A percentile compares a stretch with the other conserved stretches of the same genome.
phyloP scores from a whole-genome alignment of 2,888 invertebrate species.

The Agrochola macilenta region DNA sequence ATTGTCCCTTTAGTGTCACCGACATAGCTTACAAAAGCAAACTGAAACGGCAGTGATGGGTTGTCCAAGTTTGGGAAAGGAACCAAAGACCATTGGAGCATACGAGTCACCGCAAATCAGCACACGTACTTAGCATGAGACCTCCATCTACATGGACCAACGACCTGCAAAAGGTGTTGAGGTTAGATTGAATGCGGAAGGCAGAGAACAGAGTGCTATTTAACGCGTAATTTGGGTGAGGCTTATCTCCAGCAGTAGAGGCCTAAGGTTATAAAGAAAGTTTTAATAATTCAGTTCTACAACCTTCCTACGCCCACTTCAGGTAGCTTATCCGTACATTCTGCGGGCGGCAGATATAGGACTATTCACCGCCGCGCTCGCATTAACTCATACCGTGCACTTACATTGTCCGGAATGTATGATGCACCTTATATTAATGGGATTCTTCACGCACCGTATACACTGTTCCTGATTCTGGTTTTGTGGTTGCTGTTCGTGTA shows the following conservation, averaged over 20 bases:
- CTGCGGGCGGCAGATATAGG: slow-evolving; percentile 67
- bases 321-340: slow-evolving; percentile 69
- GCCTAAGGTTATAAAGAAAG: too few species aligned
- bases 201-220: too few species aligned
- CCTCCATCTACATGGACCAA: too few species aligned
- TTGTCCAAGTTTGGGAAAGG: not conserved
- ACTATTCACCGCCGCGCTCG: slow-evolving; percentile 63
- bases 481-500: slow-evolving; percentile 38
- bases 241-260: not conserved
- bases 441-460: slow-evolving; percentile 65
- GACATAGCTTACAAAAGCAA: not conserved
- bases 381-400: slow-evolving; percentile 69
- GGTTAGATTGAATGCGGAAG: too few species aligned
- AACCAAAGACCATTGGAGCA: not conserved
- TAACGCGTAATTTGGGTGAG: too few species aligned
- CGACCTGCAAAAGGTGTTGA: too few species aligned
- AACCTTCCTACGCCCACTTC: slow-evolving; percentile 41
- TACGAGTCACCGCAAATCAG: not conserved
- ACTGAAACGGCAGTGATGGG: not conserved
- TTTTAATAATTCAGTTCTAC: slow-evolving; percentile 33
- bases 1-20: not conserved
- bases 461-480: slow-evolving; percentile 50
- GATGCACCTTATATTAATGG: slow-evolving; percentile 67
- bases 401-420: slow-evolving; percentile 65
- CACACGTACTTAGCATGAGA: too few species aligned